Percentiles rank a stretch among this genome's conserved stretches.
Evolutionary conservation across 2,797 vertebrate species (phyloP).

Genomic region (Lepilemur ruficaudatus): DNA sequence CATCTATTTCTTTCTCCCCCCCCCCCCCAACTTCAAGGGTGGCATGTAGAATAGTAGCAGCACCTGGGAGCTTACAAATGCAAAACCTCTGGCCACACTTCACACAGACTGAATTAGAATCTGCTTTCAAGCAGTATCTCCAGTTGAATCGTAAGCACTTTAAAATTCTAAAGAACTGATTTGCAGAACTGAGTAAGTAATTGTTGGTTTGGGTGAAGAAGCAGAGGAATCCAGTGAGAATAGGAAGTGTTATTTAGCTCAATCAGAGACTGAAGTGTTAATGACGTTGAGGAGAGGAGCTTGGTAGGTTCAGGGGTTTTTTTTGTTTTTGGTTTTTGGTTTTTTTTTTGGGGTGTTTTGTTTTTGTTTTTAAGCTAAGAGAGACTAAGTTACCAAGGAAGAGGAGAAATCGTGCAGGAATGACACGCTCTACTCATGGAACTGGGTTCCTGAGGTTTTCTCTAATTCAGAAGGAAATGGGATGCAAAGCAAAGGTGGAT

Average conservation of each 20-base stretch:
- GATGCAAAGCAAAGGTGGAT: not conserved
- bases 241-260: not conserved
- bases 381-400: not conserved
- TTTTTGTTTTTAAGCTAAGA: not conserved
- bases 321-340: not conserved
- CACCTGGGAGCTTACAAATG: not conserved
- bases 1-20: fast-evolving
- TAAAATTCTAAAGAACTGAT: not conserved
- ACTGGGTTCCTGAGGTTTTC: not conserved
- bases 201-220: not conserved
- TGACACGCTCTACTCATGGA: fast-evolving
- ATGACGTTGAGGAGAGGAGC: not conserved
- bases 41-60: fast-evolving
- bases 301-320: too few relatives aligned
- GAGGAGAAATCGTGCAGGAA: not conserved
- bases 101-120: not conserved
- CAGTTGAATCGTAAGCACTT: not conserved
- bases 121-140: not conserved
- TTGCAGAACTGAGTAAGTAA: not conserved
- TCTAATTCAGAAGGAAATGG: not conserved
- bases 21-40: not conserved
- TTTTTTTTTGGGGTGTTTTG: not conserved
- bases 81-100: not conserved
- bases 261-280: not conserved
- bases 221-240: not conserved